Evolutionary conservation across 2,113 vertebrate species (phyloP), one percentile per base, ranked within the genome.

Genomic region (Chascanopsetta lugubris): DNA sequence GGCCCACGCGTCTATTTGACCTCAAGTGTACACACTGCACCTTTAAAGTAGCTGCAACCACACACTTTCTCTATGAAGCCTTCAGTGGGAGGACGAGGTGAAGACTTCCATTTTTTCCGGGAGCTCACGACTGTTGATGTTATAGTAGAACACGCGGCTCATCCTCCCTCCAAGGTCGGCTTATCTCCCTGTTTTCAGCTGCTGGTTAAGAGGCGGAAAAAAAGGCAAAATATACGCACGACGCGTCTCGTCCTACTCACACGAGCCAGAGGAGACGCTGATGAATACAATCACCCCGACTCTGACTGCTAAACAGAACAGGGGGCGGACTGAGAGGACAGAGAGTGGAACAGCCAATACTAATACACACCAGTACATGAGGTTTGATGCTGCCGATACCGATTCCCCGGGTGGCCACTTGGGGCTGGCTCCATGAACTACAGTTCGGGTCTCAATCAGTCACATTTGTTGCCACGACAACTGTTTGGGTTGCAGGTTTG

Each of bases 281-380:
- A 56, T 58, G 51, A 78, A 53, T 36, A 27, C 29, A 67, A 43
- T 29, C 26, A 34, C 26, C 12, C 0, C 29, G 32, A 17, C 29
- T 69, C 49, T 54, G 59, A n/a, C 42, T 7, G 22, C 13, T 51
- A 36, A 63, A 46, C 45, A 56, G 45, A 6, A 34, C 40, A 18
- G 54, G 57, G n/a, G 55, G 22, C n/a, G 34, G 38, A 61, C 29
- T 15, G 55, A 62, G 59, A 25, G 29, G 7, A 46, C 26, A 61
- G 26, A 66, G 61, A 68, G 58, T 25, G 62, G 15, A 42, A 42
- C n/a, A 42, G 38, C 4, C 17, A n/a, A n/a, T n/a, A n/a, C n/a
- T n/a, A 40, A n/a, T 40, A n/a, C 38, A 40, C 38, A 40, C 38
- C 15, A n/a, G 38, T n/a, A n/a, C n/a, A n/a, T n/a, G n/a, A n/a